Evolutionary conservation across 1,140 invertebrate species (phyloP).

Genomic region (Trachelipus rathkii): DNA sequence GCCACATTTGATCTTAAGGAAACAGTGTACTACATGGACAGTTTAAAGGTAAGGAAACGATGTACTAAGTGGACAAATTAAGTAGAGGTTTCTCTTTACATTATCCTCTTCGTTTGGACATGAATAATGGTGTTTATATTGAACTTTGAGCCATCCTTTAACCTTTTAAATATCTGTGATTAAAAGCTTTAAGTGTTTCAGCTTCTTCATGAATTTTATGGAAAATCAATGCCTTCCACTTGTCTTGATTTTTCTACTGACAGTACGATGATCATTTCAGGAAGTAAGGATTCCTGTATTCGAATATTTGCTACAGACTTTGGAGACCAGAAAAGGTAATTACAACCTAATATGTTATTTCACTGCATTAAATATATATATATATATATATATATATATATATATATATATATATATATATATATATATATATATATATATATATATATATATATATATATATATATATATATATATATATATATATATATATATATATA

Average conservation of each 20-base stretch:
- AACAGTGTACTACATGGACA: slow-evolving; percentile 28
- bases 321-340: slow-evolving; percentile 70
- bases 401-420: slow-evolving; percentile 11
- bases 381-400: slow-evolving; percentile 10
- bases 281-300: slow-evolving; percentile 89
- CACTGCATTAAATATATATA: background rate
- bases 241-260: slow-evolving; percentile 93
- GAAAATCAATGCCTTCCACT: slow-evolving; percentile 90
- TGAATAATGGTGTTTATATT: too few species aligned
- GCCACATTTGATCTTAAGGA: slow-evolving; percentile 30
- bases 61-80: background rate
- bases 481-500: too few species aligned
- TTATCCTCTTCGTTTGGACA: too few species aligned
- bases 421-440: slow-evolving; percentile 7
- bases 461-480: background rate
- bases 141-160: background rate
- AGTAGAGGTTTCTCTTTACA: background rate
- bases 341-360: background rate
- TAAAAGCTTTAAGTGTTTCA: slow-evolving; percentile 53
- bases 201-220: slow-evolving; percentile 93
- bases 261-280: slow-evolving; percentile 81
- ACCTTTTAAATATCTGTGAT: background rate
- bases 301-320: slow-evolving; percentile 99
- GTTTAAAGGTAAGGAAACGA: slow-evolving; percentile 19
- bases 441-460: slow-evolving; percentile 13